Conservation (phyloP, 2,888 invertebrate species). For the Rhynchonema sp. region DNA sequence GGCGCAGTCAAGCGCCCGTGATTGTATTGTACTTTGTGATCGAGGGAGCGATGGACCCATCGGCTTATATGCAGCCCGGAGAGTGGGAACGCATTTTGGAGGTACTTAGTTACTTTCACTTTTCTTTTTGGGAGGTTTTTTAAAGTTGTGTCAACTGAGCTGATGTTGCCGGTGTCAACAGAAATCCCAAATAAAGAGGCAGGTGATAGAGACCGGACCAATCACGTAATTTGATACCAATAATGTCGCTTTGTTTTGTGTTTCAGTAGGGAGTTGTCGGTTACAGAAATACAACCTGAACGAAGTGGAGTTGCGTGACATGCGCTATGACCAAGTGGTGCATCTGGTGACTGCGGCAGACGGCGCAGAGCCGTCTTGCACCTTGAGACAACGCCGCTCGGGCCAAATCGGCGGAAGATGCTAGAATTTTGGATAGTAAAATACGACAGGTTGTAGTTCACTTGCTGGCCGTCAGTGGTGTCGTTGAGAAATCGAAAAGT, state of each 20-base stretch:
- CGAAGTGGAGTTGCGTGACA: constrained; percentile 20
- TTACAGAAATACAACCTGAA: not conserved
- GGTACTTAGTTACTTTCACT: not conserved
- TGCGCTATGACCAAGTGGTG: constrained; percentile 49
- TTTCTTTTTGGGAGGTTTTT: no score
- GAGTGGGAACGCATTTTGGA: constrained; percentile 46
- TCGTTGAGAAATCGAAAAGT: no score
- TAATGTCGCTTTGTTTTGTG: no score
- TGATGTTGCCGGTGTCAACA: no score
- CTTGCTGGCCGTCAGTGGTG: no score
- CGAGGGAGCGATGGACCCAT: constrained; percentile 40
- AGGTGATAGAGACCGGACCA: no score
- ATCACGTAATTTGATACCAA: no score
- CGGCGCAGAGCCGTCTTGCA: constrained; percentile 92
- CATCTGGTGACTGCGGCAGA: constrained; percentile 69
- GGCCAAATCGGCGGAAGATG: constrained; percentile 70
- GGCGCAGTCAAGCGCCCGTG: constrained; percentile 51
- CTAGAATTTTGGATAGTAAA: constrained; percentile 66
- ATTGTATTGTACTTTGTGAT: constrained; percentile 94
- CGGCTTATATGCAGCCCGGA: constrained; percentile 23
- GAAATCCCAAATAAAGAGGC: no score
- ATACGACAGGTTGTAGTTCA: constrained; percentile 62
- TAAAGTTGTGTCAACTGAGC: no score
- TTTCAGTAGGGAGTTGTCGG: no score
- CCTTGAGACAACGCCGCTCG: constrained; percentile 86